phyloP scores from a whole-genome alignment of 2,113 vertebrate species.

The Oncorhynchus mykiss region DNA sequence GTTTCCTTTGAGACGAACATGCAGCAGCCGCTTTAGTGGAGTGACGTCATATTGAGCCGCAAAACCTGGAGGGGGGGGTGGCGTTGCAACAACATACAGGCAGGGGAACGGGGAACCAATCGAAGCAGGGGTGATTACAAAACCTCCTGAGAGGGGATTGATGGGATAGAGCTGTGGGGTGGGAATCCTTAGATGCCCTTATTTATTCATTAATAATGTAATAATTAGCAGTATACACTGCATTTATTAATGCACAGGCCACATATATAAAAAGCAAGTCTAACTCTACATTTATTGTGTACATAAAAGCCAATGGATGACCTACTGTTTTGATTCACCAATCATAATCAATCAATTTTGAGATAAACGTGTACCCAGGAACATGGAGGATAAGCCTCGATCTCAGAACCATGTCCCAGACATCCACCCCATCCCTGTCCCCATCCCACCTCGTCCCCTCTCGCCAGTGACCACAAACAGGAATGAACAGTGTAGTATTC shows the following conservation, averaged over 20 bases:
- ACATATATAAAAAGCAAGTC: constrained; percentile 47
- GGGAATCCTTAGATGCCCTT: constrained; percentile 33
- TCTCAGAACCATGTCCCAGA: constrained; percentile 37
- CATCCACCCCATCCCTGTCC: constrained; percentile 19
- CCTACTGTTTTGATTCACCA: constrained; percentile 31
- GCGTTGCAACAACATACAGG: constrained; percentile 70
- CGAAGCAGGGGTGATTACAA: constrained; percentile 59
- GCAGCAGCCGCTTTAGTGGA: constrained; percentile 78
- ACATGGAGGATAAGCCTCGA: constrained; percentile 39
- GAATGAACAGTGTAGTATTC: constrained; percentile 56
- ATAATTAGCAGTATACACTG: neutral
- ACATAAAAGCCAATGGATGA: constrained; percentile 54
- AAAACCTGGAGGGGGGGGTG: constrained; percentile 53
- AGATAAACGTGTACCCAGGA: constrained; percentile 28
- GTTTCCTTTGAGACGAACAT: constrained; percentile 80
- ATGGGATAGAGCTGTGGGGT: constrained; percentile 52
- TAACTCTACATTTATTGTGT: constrained; percentile 55
- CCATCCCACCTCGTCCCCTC: constrained; percentile 60
- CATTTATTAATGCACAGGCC: constrained; percentile 41
- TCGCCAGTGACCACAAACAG: constrained; percentile 58
- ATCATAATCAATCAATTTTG: constrained; percentile 50
- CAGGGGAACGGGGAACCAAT: constrained; percentile 58
- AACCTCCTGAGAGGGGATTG: constrained; percentile 54
- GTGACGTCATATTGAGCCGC: constrained; percentile 74
- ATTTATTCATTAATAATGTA: constrained; percentile 13